These are phyloP conservation scores for Laterallus jamaicensis DNA, from an alignment of 2,113 vertebrate species.

Conservation along the genomic window DNA sequence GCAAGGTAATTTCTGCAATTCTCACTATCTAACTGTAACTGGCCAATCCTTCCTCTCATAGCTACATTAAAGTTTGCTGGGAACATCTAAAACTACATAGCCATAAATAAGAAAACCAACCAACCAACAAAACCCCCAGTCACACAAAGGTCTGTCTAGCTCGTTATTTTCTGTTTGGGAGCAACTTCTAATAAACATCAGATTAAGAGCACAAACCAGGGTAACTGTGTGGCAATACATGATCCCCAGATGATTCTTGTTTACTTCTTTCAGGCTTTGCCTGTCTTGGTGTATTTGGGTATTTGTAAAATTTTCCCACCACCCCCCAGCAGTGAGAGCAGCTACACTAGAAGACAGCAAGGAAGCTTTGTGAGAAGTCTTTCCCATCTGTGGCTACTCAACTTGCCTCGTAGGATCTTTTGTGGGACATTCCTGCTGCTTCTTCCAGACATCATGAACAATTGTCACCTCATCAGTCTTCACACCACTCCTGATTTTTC, in stretches of 20 bases:
- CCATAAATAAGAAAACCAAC: neutral
- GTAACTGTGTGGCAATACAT: neutral
- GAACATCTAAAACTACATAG: neutral
- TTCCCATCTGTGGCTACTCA: neutral
- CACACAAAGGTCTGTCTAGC: neutral
- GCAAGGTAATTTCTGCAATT: neutral
- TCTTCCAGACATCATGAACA: neutral
- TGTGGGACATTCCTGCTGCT: neutral
- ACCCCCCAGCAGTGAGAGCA: neutral
- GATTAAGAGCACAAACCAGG: neutral
- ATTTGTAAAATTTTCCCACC: neutral
- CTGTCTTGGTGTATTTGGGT: neutral
- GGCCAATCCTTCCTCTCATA: neutral
- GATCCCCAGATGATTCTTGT: neutral
- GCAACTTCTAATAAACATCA: neutral
- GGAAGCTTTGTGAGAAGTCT: rapidly evolving
- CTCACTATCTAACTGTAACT: neutral
- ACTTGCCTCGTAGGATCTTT: neutral
- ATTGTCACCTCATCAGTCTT: neutral
- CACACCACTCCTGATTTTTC: neutral
- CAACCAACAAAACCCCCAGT: neutral
- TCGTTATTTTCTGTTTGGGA: neutral
- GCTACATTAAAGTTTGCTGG: neutral
- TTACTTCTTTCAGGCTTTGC: neutral
- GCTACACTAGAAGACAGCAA: neutral